phyloP scores from a whole-genome alignment of 2,113 vertebrate genomes.

The Alexandromys fortis region DNA sequence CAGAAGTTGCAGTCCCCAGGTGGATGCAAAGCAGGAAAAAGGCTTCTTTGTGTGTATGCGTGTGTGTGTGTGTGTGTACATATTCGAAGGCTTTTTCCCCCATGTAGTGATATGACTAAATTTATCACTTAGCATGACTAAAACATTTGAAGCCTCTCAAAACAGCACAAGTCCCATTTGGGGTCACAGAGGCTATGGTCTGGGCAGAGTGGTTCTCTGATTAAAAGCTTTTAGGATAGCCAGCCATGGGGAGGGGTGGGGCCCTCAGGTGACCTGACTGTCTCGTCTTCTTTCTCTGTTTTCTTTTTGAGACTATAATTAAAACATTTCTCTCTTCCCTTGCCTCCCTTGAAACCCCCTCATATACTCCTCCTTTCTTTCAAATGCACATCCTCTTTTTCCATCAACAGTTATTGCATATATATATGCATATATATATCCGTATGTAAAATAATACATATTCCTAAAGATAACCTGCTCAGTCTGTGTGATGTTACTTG shows the following conservation, averaged over 20 bases:
- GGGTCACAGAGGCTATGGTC: conserved; percentile 68
- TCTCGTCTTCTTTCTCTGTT: too few species aligned
- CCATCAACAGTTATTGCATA: not conserved
- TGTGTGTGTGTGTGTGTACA: too few species aligned
- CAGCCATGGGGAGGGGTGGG: not conserved
- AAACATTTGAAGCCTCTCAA: conserved; percentile 48
- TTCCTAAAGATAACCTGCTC: not conserved
- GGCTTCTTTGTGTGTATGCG: too few species aligned
- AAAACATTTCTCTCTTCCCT: not conserved
- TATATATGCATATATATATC: too few species aligned
- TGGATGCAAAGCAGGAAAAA: not conserved
- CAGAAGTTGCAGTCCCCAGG: not conserved
- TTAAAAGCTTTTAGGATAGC: not conserved
- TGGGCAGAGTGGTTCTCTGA: not conserved
- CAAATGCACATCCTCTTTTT: not conserved
- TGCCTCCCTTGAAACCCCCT: not conserved
- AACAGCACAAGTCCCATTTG: conserved; percentile 65
- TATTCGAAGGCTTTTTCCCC: not conserved
- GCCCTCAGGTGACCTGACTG: fast-evolving
- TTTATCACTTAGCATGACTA: not conserved
- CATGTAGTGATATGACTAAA: not conserved
- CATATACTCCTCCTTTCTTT: not conserved
- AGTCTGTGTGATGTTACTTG: not conserved
- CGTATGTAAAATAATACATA: not conserved
- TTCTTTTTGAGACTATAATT: not conserved